A percentile compares a stretch with the other conserved stretches of the same genome.
phyloP scores from a whole-genome alignment of 2,888 invertebrate genomes.

The Apantesis nais region DNA sequence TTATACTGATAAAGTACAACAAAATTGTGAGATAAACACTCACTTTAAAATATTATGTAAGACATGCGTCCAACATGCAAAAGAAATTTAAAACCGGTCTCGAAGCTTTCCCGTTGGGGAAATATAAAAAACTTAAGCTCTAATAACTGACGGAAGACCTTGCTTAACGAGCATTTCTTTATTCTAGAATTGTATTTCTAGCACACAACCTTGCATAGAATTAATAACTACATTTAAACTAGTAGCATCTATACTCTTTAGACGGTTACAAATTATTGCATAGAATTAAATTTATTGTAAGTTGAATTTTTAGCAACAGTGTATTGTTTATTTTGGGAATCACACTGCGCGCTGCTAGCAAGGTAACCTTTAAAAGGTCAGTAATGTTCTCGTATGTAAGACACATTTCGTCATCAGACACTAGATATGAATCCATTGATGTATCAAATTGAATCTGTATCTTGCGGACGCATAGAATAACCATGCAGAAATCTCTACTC shows the following conservation, averaged over 20 bases:
- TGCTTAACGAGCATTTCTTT: background rate
- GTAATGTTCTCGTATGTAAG: too few species aligned
- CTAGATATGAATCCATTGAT: too few species aligned
- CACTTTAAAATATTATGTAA: background rate
- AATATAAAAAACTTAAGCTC: background rate
- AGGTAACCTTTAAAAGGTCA: too few species aligned
- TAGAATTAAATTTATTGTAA: too few species aligned
- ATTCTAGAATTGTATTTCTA: background rate
- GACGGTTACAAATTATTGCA: too few species aligned
- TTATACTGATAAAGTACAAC: background rate
- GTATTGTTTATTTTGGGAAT: too few species aligned
- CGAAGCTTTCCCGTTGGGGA: background rate
- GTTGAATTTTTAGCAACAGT: too few species aligned
- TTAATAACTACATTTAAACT: background rate
- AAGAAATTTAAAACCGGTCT: background rate
- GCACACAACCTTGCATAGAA: background rate
- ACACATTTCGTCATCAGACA: too few species aligned
- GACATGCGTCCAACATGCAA: background rate
- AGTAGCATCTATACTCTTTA: background rate
- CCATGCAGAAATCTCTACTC: background rate
- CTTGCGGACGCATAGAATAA: too few species aligned
- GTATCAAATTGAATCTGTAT: too few species aligned
- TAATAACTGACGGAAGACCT: background rate
- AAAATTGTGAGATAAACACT: background rate
- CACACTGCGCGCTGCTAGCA: too few species aligned